Evolutionary conservation across 2,888 invertebrate genomes (phyloP), one percentile per base, ranked within the genome.

Genomic region (Eristalis arbustorum): DNA sequence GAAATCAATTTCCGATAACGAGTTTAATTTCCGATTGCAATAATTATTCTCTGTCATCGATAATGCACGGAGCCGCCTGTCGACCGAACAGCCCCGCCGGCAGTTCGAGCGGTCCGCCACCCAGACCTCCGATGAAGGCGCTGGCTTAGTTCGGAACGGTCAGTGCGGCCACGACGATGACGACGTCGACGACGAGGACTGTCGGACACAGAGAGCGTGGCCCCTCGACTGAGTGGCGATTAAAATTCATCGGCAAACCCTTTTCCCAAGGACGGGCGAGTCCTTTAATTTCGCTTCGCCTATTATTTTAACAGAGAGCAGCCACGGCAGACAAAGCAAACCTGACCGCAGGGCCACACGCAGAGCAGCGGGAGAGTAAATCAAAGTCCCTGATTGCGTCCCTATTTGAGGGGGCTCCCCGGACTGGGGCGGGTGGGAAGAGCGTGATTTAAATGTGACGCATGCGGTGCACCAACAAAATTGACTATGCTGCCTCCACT

Each of bases 21-120:
- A 90, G 91, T 91, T 91, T 91, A 91, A 91, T 91, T 91, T 91
- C 91, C 91, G 91, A 91, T 91, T 90, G 91, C 90, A 91, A 91
- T 92, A 92, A 91, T 91, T 91, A 91, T 91, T 87, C 83, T 79
- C 78, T 87, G 87, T 83, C 87, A 83, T 83, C 75, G 83, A 87
- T 87, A 87, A 87, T 87, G 74, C 83, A 75, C 66, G 78, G 68
- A 74, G 78, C 59, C 68, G 49, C 18, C 18, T n/a, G 74, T 63
- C 25, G 37, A 37, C 37, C 10, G 31, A 31, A 8, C 8, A 31
- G 31, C 31, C 31, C 6, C 6, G 37, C 13, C 11, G 37, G 13
- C 37, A 13, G 37, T 37, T 37, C 37, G 37, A 18, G 31, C 73
- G 56, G 40, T 75, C 63, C 40, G 25, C 56, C 42, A 14, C 49